Conservation (phyloP, 2,797 vertebrate species). For the Ctenopoma kingsleyae region DNA sequence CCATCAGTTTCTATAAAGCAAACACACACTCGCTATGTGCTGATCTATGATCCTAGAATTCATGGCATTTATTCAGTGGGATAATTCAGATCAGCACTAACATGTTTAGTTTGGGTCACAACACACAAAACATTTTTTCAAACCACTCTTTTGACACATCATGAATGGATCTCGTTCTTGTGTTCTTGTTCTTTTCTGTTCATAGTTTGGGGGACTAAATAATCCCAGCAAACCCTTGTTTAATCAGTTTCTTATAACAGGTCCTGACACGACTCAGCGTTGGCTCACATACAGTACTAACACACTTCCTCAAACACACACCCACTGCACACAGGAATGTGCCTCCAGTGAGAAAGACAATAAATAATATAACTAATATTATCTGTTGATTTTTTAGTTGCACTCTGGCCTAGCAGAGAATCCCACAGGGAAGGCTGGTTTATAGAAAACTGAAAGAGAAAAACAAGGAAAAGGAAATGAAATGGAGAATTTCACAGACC, state of each 20-base stretch:
- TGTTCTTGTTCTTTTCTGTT: not conserved
- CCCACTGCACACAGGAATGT: not conserved
- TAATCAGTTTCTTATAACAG: conserved; percentile 12
- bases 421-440: too few species aligned
- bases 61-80: not conserved
- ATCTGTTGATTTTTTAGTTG: not conserved
- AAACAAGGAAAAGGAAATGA: too few species aligned
- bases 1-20: not conserved
- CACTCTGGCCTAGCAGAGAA: not conserved
- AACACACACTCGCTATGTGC: not conserved
- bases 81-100: not conserved
- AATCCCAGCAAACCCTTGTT: conserved; percentile 1
- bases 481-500: not conserved
- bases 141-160: not conserved
- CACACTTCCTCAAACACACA: conserved; percentile 5
- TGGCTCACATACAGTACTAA: conserved; percentile 19
- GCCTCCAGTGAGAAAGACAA: not conserved
- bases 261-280: conserved; percentile 28
- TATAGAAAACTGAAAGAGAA: not conserved
- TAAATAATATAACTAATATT: not conserved
- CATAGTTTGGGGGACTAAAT: not conserved
- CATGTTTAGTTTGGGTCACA: not conserved
- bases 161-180: not conserved
- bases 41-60: not conserved
- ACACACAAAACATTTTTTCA: not conserved